Conservation (phyloP, 2,113 vertebrate species). For the Phrynosoma blainvillii region DNA sequence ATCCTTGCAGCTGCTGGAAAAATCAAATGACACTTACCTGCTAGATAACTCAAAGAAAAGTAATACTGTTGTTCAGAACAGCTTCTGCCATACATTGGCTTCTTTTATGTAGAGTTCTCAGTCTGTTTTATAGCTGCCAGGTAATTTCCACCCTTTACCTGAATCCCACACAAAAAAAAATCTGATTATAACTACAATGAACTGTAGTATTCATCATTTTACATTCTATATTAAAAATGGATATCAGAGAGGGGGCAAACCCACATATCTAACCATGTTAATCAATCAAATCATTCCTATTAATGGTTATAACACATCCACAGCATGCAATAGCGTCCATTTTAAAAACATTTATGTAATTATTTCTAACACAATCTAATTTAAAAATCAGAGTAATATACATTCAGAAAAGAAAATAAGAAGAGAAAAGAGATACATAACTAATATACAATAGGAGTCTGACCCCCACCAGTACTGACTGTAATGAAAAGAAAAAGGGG, state of each 20-base stretch:
- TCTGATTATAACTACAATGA: not conserved
- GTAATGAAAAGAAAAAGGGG: too few species aligned
- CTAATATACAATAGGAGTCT: too few species aligned
- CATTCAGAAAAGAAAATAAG: too few species aligned
- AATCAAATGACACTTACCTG: not conserved
- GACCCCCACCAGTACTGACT: too few species aligned
- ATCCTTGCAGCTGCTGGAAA: not conserved
- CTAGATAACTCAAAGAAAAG: conserved; percentile 16
- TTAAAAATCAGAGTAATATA: too few species aligned
- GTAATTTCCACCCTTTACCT: fast-evolving
- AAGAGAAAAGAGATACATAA: too few species aligned
- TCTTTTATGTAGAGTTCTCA: not conserved
- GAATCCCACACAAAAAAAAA: not conserved
- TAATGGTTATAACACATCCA: not conserved
- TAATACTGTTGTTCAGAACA: not conserved
- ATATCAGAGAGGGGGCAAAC: too few species aligned
- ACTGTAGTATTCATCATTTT: not conserved
- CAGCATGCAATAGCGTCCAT: not conserved
- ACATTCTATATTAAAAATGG: not conserved
- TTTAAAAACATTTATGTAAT: too few species aligned
- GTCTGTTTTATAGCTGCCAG: not conserved
- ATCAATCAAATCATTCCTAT: not conserved
- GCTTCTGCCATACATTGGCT: not conserved
- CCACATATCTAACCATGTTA: not conserved
- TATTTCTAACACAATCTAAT: too few species aligned